Conservation (phyloP, 2,888 invertebrate species). For the Agrotis puta region DNA sequence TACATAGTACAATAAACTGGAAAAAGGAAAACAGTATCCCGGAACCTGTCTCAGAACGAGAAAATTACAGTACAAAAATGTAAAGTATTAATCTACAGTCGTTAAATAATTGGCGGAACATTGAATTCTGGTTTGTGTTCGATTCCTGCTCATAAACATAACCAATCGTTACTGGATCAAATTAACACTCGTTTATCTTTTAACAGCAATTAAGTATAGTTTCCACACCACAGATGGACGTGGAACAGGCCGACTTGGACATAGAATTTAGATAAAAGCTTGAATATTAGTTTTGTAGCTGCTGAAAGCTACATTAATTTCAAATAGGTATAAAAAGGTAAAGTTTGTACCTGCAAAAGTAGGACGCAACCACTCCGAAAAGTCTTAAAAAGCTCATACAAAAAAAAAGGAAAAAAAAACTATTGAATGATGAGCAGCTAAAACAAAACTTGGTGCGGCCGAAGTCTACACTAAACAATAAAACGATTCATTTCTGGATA, state of each 20-base stretch:
- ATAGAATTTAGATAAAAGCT: conserved; percentile 3
- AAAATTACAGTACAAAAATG: conserved; percentile 37
- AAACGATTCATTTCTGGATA: conserved; percentile 1
- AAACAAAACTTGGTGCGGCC: not conserved
- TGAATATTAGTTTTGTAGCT: not conserved
- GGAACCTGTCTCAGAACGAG: conserved; percentile 22
- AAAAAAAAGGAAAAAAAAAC: too few species aligned
- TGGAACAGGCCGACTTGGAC: not conserved
- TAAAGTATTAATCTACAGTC: conserved; percentile 24
- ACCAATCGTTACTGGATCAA: conserved; percentile 20
- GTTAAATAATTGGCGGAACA: conserved; percentile 29
- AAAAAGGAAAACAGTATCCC: conserved; percentile 28
- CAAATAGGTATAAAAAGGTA: too few species aligned
- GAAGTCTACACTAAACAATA: too few species aligned
- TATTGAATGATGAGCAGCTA: too few species aligned
- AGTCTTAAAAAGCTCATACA: too few species aligned
- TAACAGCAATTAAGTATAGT: conserved; percentile 11
- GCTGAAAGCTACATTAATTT: not conserved
- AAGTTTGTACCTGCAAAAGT: too few species aligned
- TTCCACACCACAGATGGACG: not conserved
- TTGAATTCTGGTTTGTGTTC: conserved; percentile 26
- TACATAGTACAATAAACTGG: conserved; percentile 9
- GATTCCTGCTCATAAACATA: conserved; percentile 3
- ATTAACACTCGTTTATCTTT: conserved; percentile 20
- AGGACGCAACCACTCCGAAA: too few species aligned